These are phyloP conservation scores for Littorina saxatilis DNA, from an alignment of 1,140 invertebrate genomes.

Conservation along the genomic window DNA sequence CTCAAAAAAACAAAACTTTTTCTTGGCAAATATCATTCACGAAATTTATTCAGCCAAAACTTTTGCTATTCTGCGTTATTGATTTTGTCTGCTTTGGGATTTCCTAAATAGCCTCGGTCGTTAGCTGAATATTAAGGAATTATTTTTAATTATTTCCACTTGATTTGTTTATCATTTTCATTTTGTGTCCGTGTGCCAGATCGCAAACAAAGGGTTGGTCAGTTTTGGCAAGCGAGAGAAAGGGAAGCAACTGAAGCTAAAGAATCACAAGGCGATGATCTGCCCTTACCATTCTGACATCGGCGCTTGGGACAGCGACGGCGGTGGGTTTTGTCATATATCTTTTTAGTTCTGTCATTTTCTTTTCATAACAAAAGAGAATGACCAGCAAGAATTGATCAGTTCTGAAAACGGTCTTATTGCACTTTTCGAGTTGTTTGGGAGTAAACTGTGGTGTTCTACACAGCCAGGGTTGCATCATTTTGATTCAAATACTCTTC, in stretches of 20 bases:
- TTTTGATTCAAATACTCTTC: too few species aligned
- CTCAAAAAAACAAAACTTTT: too few species aligned
- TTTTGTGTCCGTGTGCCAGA: too few species aligned
- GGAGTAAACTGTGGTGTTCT: slow-evolving; percentile 7
- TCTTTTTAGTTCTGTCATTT: not conserved
- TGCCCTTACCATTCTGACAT: slow-evolving; percentile 5
- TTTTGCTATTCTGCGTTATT: too few species aligned
- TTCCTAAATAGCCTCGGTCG: too few species aligned
- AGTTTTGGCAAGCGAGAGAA: slow-evolving; percentile 10
- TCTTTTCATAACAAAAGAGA: not conserved
- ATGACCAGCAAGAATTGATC: not conserved
- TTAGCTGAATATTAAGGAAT: too few species aligned
- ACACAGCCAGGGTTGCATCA: not conserved
- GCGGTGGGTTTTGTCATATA: not conserved
- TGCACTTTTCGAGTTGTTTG: not conserved
- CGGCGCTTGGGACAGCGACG: not conserved
- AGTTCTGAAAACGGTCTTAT: not conserved
- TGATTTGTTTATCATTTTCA: too few species aligned
- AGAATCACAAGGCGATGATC: not conserved
- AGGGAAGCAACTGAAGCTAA: slow-evolving; percentile 1
- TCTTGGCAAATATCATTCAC: too few species aligned
- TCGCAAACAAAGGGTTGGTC: slow-evolving; percentile 9
- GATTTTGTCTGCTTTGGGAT: too few species aligned
- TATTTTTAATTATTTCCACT: too few species aligned
- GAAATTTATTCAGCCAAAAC: too few species aligned